A percentile compares a stretch with the other conserved stretches of the same genome.
These are phyloP conservation scores for Branchellion lobata DNA, from an alignment of 2,888 invertebrate species.

Conservation along the genomic window DNA sequence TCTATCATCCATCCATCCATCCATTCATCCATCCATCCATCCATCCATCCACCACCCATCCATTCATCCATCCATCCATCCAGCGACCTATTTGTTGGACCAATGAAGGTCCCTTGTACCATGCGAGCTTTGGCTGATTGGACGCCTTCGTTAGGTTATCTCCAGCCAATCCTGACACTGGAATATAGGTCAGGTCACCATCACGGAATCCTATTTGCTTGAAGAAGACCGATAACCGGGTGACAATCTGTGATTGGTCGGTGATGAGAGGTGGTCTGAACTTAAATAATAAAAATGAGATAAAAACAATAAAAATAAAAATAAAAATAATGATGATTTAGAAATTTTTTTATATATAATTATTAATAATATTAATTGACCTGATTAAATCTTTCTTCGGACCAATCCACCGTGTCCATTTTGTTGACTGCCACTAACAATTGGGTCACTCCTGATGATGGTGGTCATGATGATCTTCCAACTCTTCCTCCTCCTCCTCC, in stretches of 20 bases:
- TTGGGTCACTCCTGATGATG: conserved; percentile 78
- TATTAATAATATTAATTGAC: no score
- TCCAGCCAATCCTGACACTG: conserved; percentile 93
- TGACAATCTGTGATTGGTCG: conserved; percentile 67
- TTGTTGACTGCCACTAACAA: conserved; percentile 94
- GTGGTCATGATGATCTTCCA: no score
- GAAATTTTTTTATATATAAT: background rate
- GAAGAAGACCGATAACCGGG: conserved; percentile 69
- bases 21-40: no score
- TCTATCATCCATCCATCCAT: no score
- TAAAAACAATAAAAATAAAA: background rate
- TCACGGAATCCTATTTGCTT: conserved; percentile 69
- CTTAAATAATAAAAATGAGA: no score
- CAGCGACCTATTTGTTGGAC: conserved; percentile 78
- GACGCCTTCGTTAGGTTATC: conserved; percentile 79
- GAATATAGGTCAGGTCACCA: conserved; percentile 81
- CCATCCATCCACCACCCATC: no score
- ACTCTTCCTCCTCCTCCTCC: no score
- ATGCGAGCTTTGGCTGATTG: conserved; percentile 67
- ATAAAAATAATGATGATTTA: background rate
- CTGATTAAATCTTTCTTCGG: conserved; percentile 82
- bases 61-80: no score
- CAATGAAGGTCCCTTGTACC: conserved; percentile 83
- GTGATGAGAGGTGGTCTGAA: no score
- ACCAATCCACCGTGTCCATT: conserved; percentile 92